Evolutionary conservation across 2,888 invertebrate genomes (phyloP).

Genomic region (Caenorhabditis sp.): DNA sequence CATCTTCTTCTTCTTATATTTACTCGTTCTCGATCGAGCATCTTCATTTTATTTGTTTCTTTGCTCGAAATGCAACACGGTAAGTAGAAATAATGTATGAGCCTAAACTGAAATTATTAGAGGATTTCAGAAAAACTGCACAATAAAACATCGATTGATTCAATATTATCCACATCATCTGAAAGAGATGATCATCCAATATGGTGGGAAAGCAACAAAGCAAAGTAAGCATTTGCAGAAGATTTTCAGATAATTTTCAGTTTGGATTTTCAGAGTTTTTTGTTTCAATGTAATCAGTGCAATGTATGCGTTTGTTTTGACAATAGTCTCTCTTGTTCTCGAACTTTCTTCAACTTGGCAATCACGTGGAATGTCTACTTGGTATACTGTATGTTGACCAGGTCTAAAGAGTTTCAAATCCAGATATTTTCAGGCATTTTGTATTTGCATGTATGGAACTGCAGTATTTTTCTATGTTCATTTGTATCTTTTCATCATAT

Average conservation of each 20-base stretch:
- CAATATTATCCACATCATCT: background rate
- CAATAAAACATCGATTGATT: constrained; percentile 19
- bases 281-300: constrained; percentile 13
- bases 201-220: constrained; percentile 25
- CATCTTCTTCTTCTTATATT: too few relatives aligned
- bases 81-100: too few relatives aligned
- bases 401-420: constrained; percentile 6
- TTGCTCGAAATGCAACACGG: too few relatives aligned
- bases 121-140: constrained; percentile 16
- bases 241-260: background rate
- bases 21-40: too few relatives aligned
- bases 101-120: background rate
- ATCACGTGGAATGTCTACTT: background rate
- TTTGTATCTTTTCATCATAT: constrained; percentile 59
- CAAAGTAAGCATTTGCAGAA: background rate
- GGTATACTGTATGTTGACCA: constrained; percentile 6
- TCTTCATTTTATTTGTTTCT: too few relatives aligned
- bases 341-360: constrained; percentile 24
- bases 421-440: constrained; percentile 55
- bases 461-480: constrained; percentile 59
- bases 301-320: constrained; percentile 28
- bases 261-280: constrained; percentile 1
- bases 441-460: constrained; percentile 57
- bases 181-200: constrained; percentile 12
- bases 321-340: constrained; percentile 22